Percentiles rank a stretch among this genome's conserved stretches.
Evolutionary conservation across 2,888 invertebrate genomes (phyloP).

Genomic region (Iphiclides podalirius): DNA sequence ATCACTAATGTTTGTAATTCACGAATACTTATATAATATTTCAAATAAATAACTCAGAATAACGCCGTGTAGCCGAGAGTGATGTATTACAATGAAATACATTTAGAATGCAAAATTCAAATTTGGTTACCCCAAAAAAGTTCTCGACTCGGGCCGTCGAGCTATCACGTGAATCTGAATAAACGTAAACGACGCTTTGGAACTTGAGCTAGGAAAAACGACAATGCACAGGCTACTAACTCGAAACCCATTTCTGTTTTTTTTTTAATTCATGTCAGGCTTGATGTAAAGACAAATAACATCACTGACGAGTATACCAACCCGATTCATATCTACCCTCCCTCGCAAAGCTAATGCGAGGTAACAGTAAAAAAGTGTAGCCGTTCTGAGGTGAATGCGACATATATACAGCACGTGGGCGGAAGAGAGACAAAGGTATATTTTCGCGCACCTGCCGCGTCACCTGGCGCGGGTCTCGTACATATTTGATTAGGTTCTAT

Average conservation of each 20-base stretch:
- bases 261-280: constrained; percentile 53
- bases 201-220: constrained; percentile 52
- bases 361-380: constrained; percentile 52
- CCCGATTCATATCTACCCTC: constrained; percentile 55
- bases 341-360: constrained; percentile 51
- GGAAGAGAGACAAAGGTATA: constrained; percentile 51
- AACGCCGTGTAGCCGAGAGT: no score
- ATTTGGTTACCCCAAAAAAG: no score
- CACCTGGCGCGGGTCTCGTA: constrained; percentile 64
- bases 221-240: constrained; percentile 47
- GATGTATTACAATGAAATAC: no score
- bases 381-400: constrained; percentile 24
- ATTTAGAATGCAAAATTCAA: no score
- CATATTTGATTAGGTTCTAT: constrained; percentile 74
- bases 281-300: constrained; percentile 56
- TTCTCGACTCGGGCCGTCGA: no score
- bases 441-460: constrained; percentile 70
- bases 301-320: constrained; percentile 41
- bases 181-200: constrained; percentile 38
- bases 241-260: no score
- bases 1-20: no score
- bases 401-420: constrained; percentile 31
- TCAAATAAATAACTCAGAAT: no score
- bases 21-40: no score
- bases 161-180: no score